Evolutionary conservation across 2,113 vertebrate species (phyloP).

Genomic region (Myocastor coypus): DNA sequence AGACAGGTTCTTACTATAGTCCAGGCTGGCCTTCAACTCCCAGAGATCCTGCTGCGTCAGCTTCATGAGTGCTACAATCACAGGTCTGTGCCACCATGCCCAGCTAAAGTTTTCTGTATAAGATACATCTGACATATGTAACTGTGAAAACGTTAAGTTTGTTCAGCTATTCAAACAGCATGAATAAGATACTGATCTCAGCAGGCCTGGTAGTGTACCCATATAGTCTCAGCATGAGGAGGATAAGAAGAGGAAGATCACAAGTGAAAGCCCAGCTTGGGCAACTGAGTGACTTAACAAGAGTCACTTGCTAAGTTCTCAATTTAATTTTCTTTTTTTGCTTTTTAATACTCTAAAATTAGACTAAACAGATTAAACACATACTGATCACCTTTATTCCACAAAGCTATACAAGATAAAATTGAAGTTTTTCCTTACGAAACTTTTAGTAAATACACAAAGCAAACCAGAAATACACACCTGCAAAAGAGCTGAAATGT

Average conservation of each 20-base stretch:
- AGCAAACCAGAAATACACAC: slow-evolving; percentile 79
- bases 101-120: background rate
- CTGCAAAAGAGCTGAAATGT: slow-evolving; percentile 97
- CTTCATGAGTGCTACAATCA: background rate
- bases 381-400: background rate
- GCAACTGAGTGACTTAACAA: background rate
- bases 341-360: background rate
- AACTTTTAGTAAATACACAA: slow-evolving; percentile 13
- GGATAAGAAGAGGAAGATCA: background rate
- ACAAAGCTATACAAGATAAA: slow-evolving; percentile 36
- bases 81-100: background rate
- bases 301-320: slow-evolving; percentile 1
- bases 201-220: background rate
- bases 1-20: background rate
- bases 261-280: background rate
- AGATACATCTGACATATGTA: background rate
- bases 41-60: background rate
- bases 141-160: slow-evolving; percentile 1
- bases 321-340: slow-evolving; percentile 47
- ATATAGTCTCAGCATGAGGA: background rate
- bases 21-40: background rate
- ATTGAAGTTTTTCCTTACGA: background rate
- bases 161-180: background rate
- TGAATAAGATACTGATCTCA: slow-evolving; percentile 29
- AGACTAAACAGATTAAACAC: no score